Percentiles rank a stretch among this genome's conserved stretches.
Conservation (phyloP, 2,113 vertebrate species). For the mouse (Mus musculus) region GRCm39 chr5:54328001-54328500, state of each 20-base stretch:
- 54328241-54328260: rapidly evolving
- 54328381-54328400: neutral
- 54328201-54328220: neutral
- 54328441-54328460: too few species aligned
- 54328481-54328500: too few species aligned
- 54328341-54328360: neutral
- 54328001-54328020: too few species aligned
- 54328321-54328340: neutral
- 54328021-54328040: constrained; percentile 67
- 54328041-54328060: constrained; percentile 72
- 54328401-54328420: too few species aligned
- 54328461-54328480: too few species aligned
- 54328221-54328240: neutral
- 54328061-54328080: neutral
- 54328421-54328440: too few species aligned
- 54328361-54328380: neutral
- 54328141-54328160: neutral
- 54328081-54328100: neutral
- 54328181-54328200: neutral
- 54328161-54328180: neutral
- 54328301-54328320: neutral
- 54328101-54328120: neutral
- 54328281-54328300: neutral
- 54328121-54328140: neutral
- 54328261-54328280: rapidly evolving